Conservation (phyloP, 2,797 vertebrate species). For the Arremon brunneinucha region DNA sequence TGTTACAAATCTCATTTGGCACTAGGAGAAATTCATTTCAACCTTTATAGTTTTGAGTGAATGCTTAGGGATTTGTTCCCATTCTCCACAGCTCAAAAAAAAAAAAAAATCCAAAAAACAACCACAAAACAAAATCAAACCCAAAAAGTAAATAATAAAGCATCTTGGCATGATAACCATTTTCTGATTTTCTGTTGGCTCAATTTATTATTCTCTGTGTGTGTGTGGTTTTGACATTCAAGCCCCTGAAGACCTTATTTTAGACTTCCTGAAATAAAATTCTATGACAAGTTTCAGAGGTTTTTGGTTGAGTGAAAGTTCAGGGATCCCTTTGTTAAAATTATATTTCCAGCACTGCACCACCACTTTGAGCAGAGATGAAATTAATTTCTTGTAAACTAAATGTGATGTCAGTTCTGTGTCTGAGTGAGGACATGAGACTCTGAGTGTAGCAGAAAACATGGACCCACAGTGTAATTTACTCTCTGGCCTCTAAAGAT, state of each 20-base stretch:
- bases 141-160: neutral
- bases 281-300: neutral
- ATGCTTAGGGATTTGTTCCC: neutral
- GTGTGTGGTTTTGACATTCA: neutral
- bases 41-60: neutral
- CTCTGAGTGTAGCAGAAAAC: neutral
- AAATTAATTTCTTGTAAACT: neutral
- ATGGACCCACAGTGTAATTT: neutral
- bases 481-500: neutral
- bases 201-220: neutral
- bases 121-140: neutral
- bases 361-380: neutral
- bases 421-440: neutral
- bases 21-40: neutral
- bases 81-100: neutral
- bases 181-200: neutral
- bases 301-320: neutral
- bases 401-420: neutral
- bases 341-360: neutral
- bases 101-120: neutral
- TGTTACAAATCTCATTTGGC: neutral
- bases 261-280: neutral
- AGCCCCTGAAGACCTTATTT: neutral
- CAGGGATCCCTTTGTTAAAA: neutral
- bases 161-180: neutral